phyloP scores from a whole-genome alignment of 2,797 vertebrate species.

The Hozukius guyotensis region DNA sequence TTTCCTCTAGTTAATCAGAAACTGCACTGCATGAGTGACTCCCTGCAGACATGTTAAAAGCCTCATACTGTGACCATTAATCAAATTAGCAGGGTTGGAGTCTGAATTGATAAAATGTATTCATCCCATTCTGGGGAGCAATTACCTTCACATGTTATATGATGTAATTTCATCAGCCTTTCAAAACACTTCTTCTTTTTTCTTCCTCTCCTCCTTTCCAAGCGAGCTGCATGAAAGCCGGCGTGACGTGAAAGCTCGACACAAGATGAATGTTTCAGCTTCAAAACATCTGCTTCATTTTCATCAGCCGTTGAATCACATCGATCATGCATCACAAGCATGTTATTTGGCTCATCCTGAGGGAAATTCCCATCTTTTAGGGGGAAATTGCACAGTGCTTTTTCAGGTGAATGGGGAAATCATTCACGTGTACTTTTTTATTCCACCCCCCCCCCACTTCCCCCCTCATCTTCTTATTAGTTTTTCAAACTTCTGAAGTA shows the following conservation, averaged over 20 bases:
- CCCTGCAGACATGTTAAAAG: slow-evolving; percentile 46
- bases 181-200: slow-evolving; percentile 16
- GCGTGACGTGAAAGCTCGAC: slow-evolving; percentile 44
- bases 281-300: slow-evolving; percentile 80
- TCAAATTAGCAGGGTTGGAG: slow-evolving; percentile 57
- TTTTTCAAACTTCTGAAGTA: slow-evolving; percentile 30
- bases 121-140: slow-evolving; percentile 39
- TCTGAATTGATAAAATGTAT: slow-evolving; percentile 44
- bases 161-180: slow-evolving; percentile 54
- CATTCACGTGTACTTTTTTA: slow-evolving; percentile 49
- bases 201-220: not conserved
- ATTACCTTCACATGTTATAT: slow-evolving; percentile 50
- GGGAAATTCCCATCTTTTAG: slow-evolving; percentile 75
- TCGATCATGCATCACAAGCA: slow-evolving; percentile 71
- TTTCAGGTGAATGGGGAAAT: slow-evolving; percentile 73
- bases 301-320: slow-evolving; percentile 74
- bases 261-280: slow-evolving; percentile 73
- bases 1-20: slow-evolving; percentile 35
- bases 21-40: slow-evolving; percentile 30
- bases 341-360: slow-evolving; percentile 70
- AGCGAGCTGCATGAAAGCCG: slow-evolving; percentile 51
- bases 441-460: not conserved
- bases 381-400: slow-evolving; percentile 46
- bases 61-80: slow-evolving; percentile 54
- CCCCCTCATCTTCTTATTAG: slow-evolving; percentile 12